Percentiles rank a stretch among this genome's conserved stretches.
Evolutionary conservation across 1,140 invertebrate genomes (phyloP).

Genomic region (Danaus plexippus): DNA sequence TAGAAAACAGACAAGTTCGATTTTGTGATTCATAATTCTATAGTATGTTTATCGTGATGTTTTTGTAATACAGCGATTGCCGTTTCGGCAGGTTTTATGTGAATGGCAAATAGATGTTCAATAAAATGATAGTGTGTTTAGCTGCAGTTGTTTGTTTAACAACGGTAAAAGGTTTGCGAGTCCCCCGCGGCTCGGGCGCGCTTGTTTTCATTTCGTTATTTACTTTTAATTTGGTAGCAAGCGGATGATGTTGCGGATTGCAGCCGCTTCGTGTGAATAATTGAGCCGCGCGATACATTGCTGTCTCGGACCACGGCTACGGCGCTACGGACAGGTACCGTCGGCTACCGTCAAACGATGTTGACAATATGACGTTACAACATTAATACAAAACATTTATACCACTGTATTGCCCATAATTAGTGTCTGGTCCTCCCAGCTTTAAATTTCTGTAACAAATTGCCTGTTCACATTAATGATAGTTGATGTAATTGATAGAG

Average conservation of each 20-base stretch:
- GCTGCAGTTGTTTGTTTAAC: conserved; percentile 63
- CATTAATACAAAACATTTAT: background rate
- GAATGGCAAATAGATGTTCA: conserved; percentile 58
- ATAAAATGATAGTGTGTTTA: conserved; percentile 68
- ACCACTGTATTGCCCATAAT: too few species aligned
- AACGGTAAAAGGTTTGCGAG: conserved; percentile 70
- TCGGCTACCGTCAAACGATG: background rate
- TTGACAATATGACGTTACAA: too few species aligned
- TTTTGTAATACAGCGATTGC: background rate
- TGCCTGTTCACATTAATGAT: too few species aligned
- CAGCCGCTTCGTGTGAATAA: conserved; percentile 63
- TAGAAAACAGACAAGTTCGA: too few species aligned
- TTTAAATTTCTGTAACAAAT: too few species aligned
- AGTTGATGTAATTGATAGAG: too few species aligned
- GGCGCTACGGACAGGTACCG: conserved; percentile 21
- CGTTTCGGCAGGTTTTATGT: conserved; percentile 33
- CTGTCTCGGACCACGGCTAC: conserved; percentile 35
- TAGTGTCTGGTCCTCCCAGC: too few species aligned
- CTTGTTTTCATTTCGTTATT: conserved; percentile 71
- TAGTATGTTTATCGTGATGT: too few species aligned
- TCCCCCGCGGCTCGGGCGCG: conserved; percentile 56
- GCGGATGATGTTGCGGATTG: conserved; percentile 61
- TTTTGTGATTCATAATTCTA: too few species aligned
- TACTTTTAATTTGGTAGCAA: conserved; percentile 72
- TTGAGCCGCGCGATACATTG: conserved; percentile 45